Conservation (phyloP, 2,113 vertebrate species). For the Alethe diademata region DNA sequence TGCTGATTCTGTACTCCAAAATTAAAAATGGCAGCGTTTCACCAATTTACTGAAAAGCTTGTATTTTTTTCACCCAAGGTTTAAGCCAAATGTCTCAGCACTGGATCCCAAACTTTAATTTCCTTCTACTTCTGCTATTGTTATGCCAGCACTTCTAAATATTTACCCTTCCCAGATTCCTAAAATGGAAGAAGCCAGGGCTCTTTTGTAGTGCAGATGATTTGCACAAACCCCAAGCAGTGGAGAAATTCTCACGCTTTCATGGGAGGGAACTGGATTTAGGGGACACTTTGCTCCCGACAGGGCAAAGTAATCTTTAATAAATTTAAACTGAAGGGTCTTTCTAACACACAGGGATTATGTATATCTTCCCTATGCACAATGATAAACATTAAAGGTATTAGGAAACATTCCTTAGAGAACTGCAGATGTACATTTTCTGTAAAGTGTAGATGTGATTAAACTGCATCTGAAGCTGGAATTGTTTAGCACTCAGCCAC, state of each 20-base stretch:
- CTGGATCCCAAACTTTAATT: slow-evolving; percentile 74
- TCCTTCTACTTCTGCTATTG: slow-evolving; percentile 76
- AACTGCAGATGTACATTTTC: not conserved
- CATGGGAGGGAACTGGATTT: slow-evolving; percentile 53
- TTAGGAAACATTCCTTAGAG: slow-evolving; percentile 24
- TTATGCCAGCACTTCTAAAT: slow-evolving; percentile 81
- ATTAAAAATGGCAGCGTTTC: not conserved
- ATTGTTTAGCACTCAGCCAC: not conserved
- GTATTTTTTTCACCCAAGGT: not conserved
- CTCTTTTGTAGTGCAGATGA: slow-evolving; percentile 77
- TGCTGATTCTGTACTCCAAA: not conserved
- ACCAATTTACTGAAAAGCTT: not conserved
- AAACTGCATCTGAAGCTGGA: not conserved
- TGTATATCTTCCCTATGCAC: not conserved
- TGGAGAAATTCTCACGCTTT: slow-evolving; percentile 75
- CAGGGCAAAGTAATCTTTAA: slow-evolving; percentile 52
- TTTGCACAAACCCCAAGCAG: slow-evolving; percentile 39
- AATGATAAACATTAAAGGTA: not conserved
- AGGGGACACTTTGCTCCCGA: slow-evolving; percentile 40
- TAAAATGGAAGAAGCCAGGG: slow-evolving; percentile 70
- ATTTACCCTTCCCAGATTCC: slow-evolving; percentile 90
- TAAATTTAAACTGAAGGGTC: slow-evolving; percentile 45
- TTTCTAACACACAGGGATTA: slow-evolving; percentile 36
- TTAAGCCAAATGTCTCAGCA: slow-evolving; percentile 42
- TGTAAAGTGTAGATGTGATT: not conserved